phyloP scores from a whole-genome alignment of 2,888 invertebrate species.

The Folsomia candida region DNA sequence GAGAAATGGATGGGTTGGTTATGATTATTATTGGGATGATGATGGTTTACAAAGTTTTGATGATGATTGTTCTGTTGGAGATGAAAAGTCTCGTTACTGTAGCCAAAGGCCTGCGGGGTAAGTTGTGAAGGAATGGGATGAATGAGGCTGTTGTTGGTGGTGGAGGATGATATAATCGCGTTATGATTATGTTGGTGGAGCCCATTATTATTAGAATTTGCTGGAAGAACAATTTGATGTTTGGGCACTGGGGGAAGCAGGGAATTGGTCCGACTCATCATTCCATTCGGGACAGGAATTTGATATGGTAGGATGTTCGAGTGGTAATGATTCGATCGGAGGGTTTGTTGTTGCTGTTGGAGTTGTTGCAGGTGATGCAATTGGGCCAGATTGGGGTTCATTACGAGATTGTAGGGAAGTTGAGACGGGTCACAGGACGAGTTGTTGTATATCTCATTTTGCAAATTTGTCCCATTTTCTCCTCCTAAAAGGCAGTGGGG shows the following conservation, averaged over 20 bases:
- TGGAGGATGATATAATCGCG: not conserved
- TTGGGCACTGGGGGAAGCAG: constrained; percentile 24
- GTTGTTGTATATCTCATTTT: not conserved
- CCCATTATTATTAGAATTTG: constrained; percentile 2
- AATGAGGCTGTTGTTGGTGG: constrained; percentile 10
- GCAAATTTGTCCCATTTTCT: not conserved
- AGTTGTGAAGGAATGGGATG: constrained; percentile 43
- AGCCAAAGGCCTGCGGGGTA: constrained; percentile 39
- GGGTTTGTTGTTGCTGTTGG: constrained; percentile 22
- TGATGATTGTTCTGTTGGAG: constrained; percentile 22
- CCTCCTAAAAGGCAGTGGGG: not conserved
- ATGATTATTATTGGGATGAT: constrained; percentile 12
- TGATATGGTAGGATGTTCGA: constrained; percentile 25
- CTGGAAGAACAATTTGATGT: constrained; percentile 26
- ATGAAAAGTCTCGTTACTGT: constrained; percentile 36
- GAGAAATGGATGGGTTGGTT: constrained; percentile 19
- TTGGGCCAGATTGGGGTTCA: constrained; percentile 5
- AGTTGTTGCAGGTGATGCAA: constrained; percentile 8
- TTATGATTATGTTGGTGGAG: constrained; percentile 10
- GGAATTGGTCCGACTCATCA: constrained; percentile 30
- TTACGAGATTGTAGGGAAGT: constrained; percentile 1
- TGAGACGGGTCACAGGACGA: constrained; percentile 10
- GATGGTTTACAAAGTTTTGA: constrained; percentile 9
- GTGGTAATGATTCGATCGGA: constrained; percentile 19
- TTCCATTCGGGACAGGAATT: too few species aligned